Evolutionary conservation across 2,888 invertebrate species (phyloP), one percentile per base, ranked within the genome.

Genomic region (Laothoe populi): DNA sequence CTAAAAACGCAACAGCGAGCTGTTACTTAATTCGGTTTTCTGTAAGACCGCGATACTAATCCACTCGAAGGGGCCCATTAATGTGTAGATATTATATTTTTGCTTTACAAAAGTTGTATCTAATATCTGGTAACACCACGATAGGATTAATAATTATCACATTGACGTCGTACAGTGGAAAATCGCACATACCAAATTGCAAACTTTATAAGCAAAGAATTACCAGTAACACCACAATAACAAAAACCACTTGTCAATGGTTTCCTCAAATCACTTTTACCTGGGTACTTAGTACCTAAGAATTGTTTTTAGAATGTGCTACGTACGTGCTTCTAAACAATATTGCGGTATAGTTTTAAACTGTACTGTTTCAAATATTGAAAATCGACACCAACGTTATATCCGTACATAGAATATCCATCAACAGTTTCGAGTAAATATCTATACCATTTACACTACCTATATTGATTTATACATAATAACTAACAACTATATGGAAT

Each of bases 171-270:
- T n/a, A 7, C n/a, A 48, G 24, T 26, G 48, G 48, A 48, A 48
- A 48, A 26, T 48, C 24, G 21, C 24, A 48, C 48, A n/a, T 48
- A n/a, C n/a, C n/a, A n/a, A 24, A 48, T 26, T 24, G 24, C 48
- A 48, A 48, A 26, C 13, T 24, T 48, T 26, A 48, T 26, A n/a
- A 48, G 26, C n/a, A 24, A 24, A 48, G n/a, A 48, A 48, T 23
- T 48, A 26, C 26, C 26, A 48, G 48, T 8, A 13, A 48, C 24
- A 48, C 26, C 1, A 24, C 48, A 24, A 13, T 48, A 26, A 24
- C 26, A 48, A n/a, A 48, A 48, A 10, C 35, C 24, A 13, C n/a
- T 26, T 24, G 7, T n/a, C 48, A 13, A 26, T 4, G 48, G 24
- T 24, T 13, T 26, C 24, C 48, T 13, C 24, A n/a, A 24, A 26